Conservation (phyloP, 2,888 invertebrate species). For the Athalia rosae region DNA sequence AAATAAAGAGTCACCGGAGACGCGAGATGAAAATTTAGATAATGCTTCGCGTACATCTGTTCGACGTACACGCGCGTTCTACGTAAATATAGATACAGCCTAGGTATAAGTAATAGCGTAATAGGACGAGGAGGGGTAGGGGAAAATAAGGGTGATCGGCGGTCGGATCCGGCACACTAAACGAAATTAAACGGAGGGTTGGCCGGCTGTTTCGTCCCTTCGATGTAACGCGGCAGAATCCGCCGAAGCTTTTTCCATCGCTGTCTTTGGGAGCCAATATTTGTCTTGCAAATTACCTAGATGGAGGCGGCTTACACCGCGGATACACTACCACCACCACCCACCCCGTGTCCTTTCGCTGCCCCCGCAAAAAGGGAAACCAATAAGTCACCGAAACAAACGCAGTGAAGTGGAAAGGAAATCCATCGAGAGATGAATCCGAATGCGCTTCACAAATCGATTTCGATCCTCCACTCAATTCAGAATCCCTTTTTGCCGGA, state of each 20-base stretch:
- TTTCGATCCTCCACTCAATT: too few relatives aligned
- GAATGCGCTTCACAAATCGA: too few relatives aligned
- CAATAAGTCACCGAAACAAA: neutral
- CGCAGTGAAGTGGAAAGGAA: too few relatives aligned
- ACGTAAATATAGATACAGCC: constrained; percentile 7
- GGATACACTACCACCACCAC: too few relatives aligned
- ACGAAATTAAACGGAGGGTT: constrained; percentile 23
- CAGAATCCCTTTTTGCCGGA: too few relatives aligned
- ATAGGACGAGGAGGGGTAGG: neutral
- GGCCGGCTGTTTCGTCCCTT: neutral
- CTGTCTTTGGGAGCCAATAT: constrained; percentile 14
- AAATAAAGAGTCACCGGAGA: too few relatives aligned
- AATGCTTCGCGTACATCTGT: too few relatives aligned
- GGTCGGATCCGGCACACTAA: constrained; percentile 26
- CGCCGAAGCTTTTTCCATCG: too few relatives aligned
- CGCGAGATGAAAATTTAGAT: too few relatives aligned
- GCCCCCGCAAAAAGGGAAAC: neutral
- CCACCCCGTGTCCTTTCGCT: too few relatives aligned
- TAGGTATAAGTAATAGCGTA: neutral
- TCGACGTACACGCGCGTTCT: too few relatives aligned
- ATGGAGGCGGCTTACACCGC: neutral
- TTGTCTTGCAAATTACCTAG: constrained; percentile 30
- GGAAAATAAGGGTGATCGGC: constrained; percentile 21
- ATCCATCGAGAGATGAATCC: too few relatives aligned
- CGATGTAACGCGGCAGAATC: neutral